These are phyloP conservation scores for Microctonus hyperodae DNA, from an alignment of 2,888 invertebrate genomes.

Conservation along the genomic window DNA sequence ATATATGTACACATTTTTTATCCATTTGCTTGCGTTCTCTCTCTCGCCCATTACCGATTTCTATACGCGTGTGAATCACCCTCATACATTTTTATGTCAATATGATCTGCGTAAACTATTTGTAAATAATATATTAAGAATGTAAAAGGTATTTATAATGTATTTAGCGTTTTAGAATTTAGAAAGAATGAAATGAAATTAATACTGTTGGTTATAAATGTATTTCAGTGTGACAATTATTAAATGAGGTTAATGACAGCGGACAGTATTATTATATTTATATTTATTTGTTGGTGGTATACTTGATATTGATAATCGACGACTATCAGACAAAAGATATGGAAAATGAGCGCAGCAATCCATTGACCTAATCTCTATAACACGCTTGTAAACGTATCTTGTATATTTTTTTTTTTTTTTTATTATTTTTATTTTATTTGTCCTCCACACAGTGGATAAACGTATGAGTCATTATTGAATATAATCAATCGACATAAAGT, in stretches of 20 bases:
- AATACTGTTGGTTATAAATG: too few species aligned
- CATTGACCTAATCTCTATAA: constrained; percentile 24
- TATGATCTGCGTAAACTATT: not conserved
- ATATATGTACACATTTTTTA: constrained; percentile 36
- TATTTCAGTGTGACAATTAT: not conserved
- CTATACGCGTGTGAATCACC: not conserved
- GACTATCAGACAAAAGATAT: constrained; percentile 4
- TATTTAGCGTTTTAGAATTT: too few species aligned
- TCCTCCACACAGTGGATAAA: constrained; percentile 1
- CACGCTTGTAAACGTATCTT: constrained; percentile 18
- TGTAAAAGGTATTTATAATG: not conserved
- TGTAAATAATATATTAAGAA: not conserved
- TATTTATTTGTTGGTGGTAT: not conserved
- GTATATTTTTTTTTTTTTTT: constrained; percentile 7
- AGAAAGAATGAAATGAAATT: too few species aligned
- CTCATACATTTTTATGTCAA: not conserved
- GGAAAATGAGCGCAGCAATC: constrained; percentile 5
- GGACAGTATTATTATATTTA: not conserved
- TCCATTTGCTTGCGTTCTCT: constrained; percentile 25
- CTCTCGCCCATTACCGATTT: not conserved
- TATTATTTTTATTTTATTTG: constrained; percentile 4
- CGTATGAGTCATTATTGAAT: constrained; percentile 31
- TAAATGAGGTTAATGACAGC: constrained; percentile 6
- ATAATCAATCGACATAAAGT: constrained; percentile 20
- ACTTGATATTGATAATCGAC: not conserved